Conservation (phyloP, 2,797 vertebrate genomes). For the Peromyscus melanophrys region DNA sequence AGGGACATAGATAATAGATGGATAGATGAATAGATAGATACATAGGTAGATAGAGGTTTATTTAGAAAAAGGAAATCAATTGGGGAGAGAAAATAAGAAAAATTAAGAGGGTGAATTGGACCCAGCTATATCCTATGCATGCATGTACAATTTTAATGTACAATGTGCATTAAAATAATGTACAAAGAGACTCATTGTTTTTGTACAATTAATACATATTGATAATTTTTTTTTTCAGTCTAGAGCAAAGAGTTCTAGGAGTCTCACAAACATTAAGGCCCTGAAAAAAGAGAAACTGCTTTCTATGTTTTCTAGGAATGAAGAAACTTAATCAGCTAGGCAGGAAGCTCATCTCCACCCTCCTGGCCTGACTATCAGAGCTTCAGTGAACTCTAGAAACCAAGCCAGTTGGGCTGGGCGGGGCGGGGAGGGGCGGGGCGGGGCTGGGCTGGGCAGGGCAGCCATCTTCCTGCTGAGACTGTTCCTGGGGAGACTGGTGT, state of each 20-base stretch:
- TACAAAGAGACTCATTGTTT: background rate
- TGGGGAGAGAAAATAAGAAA: background rate
- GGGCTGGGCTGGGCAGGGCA: background rate
- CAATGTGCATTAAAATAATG: background rate
- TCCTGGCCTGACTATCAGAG: background rate
- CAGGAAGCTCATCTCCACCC: background rate
- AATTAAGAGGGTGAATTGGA: background rate
- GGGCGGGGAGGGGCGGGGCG: too few species aligned
- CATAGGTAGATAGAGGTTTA: background rate
- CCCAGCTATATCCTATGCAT: background rate
- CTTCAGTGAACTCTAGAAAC: background rate
- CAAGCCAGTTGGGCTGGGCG: background rate
- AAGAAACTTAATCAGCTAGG: background rate
- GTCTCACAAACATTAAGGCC: background rate
- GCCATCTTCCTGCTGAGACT: background rate
- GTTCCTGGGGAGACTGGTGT: background rate
- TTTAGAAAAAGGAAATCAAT: background rate
- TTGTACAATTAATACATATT: background rate
- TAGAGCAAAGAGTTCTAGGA: slow-evolving; percentile 33
- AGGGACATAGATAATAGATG: background rate
- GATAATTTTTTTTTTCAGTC: background rate
- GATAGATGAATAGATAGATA: background rate
- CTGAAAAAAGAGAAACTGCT: slow-evolving; percentile 18
- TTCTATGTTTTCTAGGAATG: slow-evolving; percentile 49
- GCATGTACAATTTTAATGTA: background rate